phyloP scores from a whole-genome alignment of 1,140 invertebrate genomes.

The Idris sp. region DNA sequence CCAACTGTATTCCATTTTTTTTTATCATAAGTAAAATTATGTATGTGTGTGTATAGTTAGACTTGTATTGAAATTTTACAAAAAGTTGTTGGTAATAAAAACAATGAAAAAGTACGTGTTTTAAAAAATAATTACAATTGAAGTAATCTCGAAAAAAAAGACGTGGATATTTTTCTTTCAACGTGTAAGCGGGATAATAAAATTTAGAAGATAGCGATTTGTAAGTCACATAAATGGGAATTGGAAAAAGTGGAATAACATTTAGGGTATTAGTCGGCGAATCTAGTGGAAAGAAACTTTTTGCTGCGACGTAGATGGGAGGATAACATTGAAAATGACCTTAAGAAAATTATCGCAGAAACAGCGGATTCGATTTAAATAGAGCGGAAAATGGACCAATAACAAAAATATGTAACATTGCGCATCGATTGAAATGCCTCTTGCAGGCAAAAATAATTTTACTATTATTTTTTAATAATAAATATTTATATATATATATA shows the following conservation, averaged over 20 bases:
- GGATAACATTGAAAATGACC: constrained; percentile 53
- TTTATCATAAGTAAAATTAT: no score
- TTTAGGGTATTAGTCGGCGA: constrained; percentile 43
- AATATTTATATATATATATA: no score
- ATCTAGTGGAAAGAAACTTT: constrained; percentile 27
- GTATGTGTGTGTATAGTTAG: no score
- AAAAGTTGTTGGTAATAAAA: no score
- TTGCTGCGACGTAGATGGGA: constrained; percentile 22
- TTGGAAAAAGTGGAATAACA: constrained; percentile 38
- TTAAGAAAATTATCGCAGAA: constrained; percentile 48
- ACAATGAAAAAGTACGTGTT: no score
- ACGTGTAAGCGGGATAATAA: constrained; percentile 30
- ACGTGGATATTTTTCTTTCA: constrained; percentile 14
- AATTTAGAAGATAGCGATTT: constrained; percentile 29
- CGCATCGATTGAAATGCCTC: constrained; percentile 11
- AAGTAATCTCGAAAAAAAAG: no score
- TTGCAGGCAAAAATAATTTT: no score
- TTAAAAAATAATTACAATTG: no score
- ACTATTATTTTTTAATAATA: no score
- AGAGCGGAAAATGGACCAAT: constrained; percentile 37
- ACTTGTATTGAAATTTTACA: no score
- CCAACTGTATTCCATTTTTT: constrained; percentile 40
- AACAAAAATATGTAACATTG: constrained; percentile 26
- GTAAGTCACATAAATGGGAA: constrained; percentile 23
- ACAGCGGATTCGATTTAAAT: constrained; percentile 49